phyloP scores from a whole-genome alignment of 2,797 vertebrate species.

The Philypnodon macrostomus region DNA sequence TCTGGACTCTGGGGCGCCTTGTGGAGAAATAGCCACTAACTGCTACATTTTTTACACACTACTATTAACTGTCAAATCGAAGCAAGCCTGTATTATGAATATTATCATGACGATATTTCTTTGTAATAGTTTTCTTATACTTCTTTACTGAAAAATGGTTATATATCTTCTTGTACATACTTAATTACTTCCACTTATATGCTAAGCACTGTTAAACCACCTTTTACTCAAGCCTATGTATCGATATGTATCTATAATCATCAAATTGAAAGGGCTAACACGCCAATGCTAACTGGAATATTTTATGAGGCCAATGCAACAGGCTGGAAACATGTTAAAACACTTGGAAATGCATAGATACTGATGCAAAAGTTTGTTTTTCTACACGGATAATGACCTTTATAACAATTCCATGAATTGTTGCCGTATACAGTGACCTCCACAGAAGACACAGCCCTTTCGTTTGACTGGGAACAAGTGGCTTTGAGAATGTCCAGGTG shows the following conservation, averaged over 20 bases:
- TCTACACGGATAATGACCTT: slow-evolving; percentile 48
- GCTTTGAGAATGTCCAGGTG: slow-evolving; percentile 71
- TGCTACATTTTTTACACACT: slow-evolving; percentile 61
- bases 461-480: slow-evolving; percentile 71
- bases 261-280: slow-evolving; percentile 2
- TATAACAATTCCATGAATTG: slow-evolving; percentile 75
- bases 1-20: slow-evolving; percentile 56
- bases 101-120: slow-evolving; percentile 51
- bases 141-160: slow-evolving; percentile 31
- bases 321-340: slow-evolving; percentile 57
- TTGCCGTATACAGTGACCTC: slow-evolving; percentile 62
- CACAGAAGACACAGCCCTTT: slow-evolving; percentile 68
- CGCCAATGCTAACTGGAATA: slow-evolving; percentile 1
- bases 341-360: slow-evolving; percentile 54
- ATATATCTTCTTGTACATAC: slow-evolving; percentile 63
- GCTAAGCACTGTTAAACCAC: slow-evolving; percentile 72
- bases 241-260: slow-evolving; percentile 54
- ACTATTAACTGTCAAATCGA: slow-evolving; percentile 66
- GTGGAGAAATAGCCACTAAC: slow-evolving; percentile 75
- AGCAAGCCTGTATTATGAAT: slow-evolving; percentile 46
- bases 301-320: slow-evolving; percentile 50
- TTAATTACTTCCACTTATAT: slow-evolving; percentile 62
- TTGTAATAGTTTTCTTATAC: slow-evolving; percentile 35
- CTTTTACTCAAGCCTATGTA: slow-evolving; percentile 66
- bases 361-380: slow-evolving; percentile 53